These are phyloP conservation scores for Heliconius nattereri DNA, from an alignment of 1,140 invertebrate genomes.

Conservation along the genomic window DNA sequence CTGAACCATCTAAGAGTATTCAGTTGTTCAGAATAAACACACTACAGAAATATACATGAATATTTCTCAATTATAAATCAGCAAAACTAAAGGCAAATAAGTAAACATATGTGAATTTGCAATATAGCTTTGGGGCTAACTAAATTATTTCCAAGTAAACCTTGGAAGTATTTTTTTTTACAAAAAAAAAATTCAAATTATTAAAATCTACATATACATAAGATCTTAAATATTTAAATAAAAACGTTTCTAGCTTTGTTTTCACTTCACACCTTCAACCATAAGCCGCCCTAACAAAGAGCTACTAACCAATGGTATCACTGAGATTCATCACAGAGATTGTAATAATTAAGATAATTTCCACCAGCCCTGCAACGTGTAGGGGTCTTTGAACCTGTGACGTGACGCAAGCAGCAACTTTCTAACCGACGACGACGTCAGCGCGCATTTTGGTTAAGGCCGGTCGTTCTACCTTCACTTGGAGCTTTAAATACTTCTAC, in stretches of 20 bases:
- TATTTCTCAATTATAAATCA: too few relatives aligned
- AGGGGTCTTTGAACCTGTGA: slow-evolving; percentile 41
- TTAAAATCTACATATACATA: too few relatives aligned
- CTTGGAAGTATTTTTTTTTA: too few relatives aligned
- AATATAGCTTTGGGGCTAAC: too few relatives aligned
- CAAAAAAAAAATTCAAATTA: too few relatives aligned
- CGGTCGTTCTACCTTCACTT: slow-evolving; percentile 47
- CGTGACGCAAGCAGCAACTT: slow-evolving; percentile 50
- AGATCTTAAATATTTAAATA: too few relatives aligned
- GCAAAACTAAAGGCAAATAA: too few relatives aligned
- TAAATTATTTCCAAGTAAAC: too few relatives aligned
- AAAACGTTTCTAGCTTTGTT: neutral
- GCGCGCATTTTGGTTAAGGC: slow-evolving; percentile 45
- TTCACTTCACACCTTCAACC: neutral
- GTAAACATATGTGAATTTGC: too few relatives aligned
- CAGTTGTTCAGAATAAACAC: too few relatives aligned
- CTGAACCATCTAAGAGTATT: too few relatives aligned
- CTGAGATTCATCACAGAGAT: neutral
- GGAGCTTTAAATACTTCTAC: slow-evolving; percentile 39
- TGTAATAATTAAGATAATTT: slow-evolving; percentile 12
- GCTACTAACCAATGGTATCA: neutral
- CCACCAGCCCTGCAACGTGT: slow-evolving; percentile 32
- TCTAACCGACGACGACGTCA: slow-evolving; percentile 48
- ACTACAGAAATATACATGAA: too few relatives aligned
- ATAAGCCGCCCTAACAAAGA: neutral